These are phyloP conservation scores for Tenthredo notha DNA, from an alignment of 2,888 invertebrate species.

Conservation along the genomic window DNA sequence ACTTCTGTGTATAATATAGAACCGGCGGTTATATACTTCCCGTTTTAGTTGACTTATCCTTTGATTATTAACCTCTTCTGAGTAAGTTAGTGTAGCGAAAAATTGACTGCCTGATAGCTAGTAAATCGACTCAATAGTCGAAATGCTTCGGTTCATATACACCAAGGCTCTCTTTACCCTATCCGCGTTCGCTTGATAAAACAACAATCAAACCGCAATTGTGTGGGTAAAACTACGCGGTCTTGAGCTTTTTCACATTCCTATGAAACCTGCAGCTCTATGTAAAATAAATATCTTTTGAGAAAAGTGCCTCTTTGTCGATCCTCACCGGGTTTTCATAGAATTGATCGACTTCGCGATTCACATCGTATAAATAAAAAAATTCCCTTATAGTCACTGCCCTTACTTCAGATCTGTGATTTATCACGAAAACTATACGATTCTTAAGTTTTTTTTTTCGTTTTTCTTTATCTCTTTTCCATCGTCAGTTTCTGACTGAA, in stretches of 20 bases:
- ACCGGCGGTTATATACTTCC: background rate
- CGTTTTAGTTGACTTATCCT: conserved; percentile 27
- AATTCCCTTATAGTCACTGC: background rate
- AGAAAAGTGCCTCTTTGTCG: conserved; percentile 39
- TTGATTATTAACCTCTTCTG: conserved; percentile 38
- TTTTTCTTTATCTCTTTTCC: background rate
- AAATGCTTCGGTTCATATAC: background rate
- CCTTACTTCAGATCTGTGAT: background rate
- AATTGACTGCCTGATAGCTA: conserved; percentile 31
- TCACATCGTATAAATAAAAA: background rate
- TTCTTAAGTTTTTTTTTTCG: background rate
- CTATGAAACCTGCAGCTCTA: background rate
- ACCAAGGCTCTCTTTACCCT: background rate
- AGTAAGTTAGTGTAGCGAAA: conserved; percentile 36
- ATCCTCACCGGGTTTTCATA: background rate
- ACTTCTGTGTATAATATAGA: background rate
- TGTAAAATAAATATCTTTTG: conserved; percentile 35
- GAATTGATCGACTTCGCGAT: conserved; percentile 24
- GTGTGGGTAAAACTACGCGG: background rate
- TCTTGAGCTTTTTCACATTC: background rate
- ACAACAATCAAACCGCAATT: conserved; percentile 44
- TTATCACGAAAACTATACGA: background rate
- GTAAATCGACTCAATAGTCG: conserved; percentile 40
- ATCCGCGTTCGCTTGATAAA: conserved; percentile 17
- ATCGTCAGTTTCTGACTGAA: background rate